These are phyloP conservation scores for Haplochromis vanheusdeni DNA, from an alignment of 2,113 vertebrate genomes.

Conservation along the genomic window DNA sequence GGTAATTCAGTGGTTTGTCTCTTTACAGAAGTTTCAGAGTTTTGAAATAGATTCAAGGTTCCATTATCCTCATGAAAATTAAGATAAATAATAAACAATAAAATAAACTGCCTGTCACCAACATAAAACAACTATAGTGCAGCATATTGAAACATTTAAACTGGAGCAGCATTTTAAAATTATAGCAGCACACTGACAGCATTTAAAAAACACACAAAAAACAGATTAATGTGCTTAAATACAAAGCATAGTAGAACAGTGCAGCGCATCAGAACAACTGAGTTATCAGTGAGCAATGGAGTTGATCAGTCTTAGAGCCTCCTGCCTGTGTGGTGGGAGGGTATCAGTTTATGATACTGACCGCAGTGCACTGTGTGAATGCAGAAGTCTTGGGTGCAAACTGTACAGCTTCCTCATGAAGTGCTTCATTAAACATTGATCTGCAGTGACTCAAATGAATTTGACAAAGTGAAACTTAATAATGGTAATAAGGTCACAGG, in stretches of 20 bases:
- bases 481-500: background rate
- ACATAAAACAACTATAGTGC: background rate
- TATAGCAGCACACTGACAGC: background rate
- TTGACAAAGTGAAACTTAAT: background rate
- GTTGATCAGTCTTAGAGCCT: background rate
- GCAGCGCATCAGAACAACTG: background rate
- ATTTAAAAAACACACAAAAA: background rate
- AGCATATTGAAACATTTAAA: background rate
- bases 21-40: background rate
- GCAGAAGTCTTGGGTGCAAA: background rate
- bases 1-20: background rate
- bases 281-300: background rate
- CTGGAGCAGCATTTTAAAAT: background rate
- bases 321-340: background rate
- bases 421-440: background rate
- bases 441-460: background rate
- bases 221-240: background rate
- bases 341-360: background rate
- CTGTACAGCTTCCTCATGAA: background rate
- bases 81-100: background rate
- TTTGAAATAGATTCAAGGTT: background rate
- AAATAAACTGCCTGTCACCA: background rate
- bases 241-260: background rate
- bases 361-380: background rate
- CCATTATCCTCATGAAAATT: background rate